Evolutionary conservation across 2,888 invertebrate species (phyloP).

Genomic region (Troides oblongomaculatus): DNA sequence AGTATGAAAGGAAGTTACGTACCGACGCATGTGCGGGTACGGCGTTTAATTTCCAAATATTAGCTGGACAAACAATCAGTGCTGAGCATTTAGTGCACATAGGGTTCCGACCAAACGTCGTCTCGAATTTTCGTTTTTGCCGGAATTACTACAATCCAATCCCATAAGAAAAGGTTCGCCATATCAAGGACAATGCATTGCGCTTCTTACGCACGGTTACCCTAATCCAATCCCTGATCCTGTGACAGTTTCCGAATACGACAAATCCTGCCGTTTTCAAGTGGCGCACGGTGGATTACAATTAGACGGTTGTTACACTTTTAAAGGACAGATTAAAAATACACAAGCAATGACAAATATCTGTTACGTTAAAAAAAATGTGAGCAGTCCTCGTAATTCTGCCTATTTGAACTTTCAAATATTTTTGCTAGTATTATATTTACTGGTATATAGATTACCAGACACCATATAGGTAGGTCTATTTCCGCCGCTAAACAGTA

Average conservation of each 20-base stretch:
- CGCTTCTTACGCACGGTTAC: slow-evolving; percentile 44
- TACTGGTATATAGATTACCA: no score
- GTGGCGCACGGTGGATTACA: slow-evolving; percentile 47
- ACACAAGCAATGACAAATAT: slow-evolving; percentile 8
- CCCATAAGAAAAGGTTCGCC: slow-evolving; percentile 38
- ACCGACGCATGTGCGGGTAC: slow-evolving; percentile 11
- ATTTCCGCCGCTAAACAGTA: no score
- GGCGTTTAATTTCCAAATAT: slow-evolving; percentile 19
- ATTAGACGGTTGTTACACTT: slow-evolving; percentile 43
- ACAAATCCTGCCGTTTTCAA: slow-evolving; percentile 36
- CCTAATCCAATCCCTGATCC: slow-evolving; percentile 46
- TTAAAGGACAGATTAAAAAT: slow-evolving; percentile 29
- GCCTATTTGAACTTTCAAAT: neutral
- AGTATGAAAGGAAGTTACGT: slow-evolving; percentile 12
- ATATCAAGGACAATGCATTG: slow-evolving; percentile 42
- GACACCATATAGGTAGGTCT: no score
- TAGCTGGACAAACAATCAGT: slow-evolving; percentile 40
- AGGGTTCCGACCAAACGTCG: slow-evolving; percentile 46
- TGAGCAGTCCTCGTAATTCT: neutral
- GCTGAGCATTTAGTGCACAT: slow-evolving; percentile 49
- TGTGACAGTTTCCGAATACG: slow-evolving; percentile 43
- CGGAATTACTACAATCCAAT: slow-evolving; percentile 63
- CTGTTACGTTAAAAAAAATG: slow-evolving; percentile 10
- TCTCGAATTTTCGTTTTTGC: slow-evolving; percentile 51
- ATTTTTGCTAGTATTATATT: no score